A percentile compares a stretch with the other conserved stretches of the same genome.
These are phyloP conservation scores for Pogoniulus pusillus DNA, from an alignment of 2,797 vertebrate genomes.

Conservation along the genomic window DNA sequence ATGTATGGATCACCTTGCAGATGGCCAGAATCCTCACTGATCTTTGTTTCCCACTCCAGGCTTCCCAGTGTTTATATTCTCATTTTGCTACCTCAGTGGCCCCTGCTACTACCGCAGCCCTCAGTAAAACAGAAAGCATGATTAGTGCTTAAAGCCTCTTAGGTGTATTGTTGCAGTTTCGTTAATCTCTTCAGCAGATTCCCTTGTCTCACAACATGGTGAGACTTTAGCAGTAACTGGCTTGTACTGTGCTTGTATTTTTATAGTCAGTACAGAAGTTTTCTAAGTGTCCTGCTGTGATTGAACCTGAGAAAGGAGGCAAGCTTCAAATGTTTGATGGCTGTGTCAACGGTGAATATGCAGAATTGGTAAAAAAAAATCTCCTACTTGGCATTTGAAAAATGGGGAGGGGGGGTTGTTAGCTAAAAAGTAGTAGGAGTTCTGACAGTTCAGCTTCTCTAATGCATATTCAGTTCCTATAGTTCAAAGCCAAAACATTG, in stretches of 20 bases:
- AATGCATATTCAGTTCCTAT: background rate
- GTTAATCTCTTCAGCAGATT: background rate
- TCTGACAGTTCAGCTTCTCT: background rate
- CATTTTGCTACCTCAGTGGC: background rate
- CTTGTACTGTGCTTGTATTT: background rate
- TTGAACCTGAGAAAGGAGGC: constrained; percentile 73
- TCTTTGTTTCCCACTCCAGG: background rate
- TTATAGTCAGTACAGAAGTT: constrained; percentile 70
- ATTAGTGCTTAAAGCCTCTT: background rate
- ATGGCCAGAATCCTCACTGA: background rate
- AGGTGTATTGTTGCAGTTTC: rapidly evolving
- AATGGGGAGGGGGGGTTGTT: background rate
- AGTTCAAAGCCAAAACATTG: background rate
- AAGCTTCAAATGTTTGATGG: constrained; percentile 75
- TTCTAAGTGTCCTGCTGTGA: constrained; percentile 67
- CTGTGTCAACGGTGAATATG: constrained; percentile 66
- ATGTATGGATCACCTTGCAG: background rate
- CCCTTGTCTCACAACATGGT: rapidly evolving
- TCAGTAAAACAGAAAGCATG: background rate
- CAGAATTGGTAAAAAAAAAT: constrained; percentile 66
- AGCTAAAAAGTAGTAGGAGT: rapidly evolving
- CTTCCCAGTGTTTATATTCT: background rate
- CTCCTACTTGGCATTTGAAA: background rate
- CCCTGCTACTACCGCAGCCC: background rate
- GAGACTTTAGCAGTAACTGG: rapidly evolving